Conservation (phyloP, 1,140 invertebrate genomes). For the Brachionus plicatilis region DNA sequence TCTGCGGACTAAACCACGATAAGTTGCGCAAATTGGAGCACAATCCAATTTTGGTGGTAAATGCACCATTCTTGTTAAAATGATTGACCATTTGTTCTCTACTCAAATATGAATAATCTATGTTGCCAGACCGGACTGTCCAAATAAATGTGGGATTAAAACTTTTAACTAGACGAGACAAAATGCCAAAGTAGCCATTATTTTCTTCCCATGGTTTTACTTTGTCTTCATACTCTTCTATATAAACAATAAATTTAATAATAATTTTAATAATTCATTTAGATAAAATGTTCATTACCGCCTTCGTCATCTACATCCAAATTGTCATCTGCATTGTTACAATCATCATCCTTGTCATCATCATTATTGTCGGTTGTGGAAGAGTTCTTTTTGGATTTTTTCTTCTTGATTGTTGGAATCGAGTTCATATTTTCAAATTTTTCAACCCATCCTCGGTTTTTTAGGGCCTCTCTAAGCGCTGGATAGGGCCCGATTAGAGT, state of each 20-base stretch:
- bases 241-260: background rate
- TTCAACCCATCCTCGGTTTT: conserved; percentile 59
- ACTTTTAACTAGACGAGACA: conserved; percentile 57
- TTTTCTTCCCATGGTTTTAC: conserved; percentile 57
- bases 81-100: conserved; percentile 68
- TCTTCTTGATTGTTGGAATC: conserved; percentile 38
- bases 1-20: conserved; percentile 78
- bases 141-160: conserved; percentile 73
- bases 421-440: conserved; percentile 51
- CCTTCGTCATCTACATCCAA: conserved; percentile 48
- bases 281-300: background rate
- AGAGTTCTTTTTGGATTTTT: conserved; percentile 40
- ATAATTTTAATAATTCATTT: background rate
- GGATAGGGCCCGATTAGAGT: conserved; percentile 59
- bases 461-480: conserved; percentile 55
- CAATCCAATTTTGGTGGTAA: conserved; percentile 76
- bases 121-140: conserved; percentile 75
- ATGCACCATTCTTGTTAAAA: conserved; percentile 70
- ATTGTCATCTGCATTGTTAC: conserved; percentile 48
- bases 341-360: conserved; percentile 48
- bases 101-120: conserved; percentile 64
- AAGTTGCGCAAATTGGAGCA: conserved; percentile 74
- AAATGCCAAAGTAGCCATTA: conserved; percentile 55
- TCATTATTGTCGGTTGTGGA: conserved; percentile 43
- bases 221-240: conserved; percentile 47